Evolutionary conservation across 2,797 vertebrate genomes (phyloP).

Genomic region (Argentina silus): DNA sequence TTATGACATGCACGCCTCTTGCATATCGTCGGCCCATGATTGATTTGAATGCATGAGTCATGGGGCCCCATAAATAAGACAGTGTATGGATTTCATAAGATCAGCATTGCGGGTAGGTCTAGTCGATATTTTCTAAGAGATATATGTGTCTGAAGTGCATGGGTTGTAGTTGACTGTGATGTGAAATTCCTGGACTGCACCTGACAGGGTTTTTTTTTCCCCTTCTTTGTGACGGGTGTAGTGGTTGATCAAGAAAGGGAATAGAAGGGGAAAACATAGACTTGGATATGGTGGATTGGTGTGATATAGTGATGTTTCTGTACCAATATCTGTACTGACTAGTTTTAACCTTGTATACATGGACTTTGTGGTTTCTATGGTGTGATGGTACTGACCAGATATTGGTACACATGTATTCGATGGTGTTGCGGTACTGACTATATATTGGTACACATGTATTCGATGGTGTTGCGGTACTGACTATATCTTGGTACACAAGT

Average conservation of each 20-base stretch:
- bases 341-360: neutral
- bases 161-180: neutral
- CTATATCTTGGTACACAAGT: neutral
- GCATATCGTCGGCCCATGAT: constrained; percentile 8
- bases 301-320: too few relatives aligned
- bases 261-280: too few relatives aligned
- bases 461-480: neutral
- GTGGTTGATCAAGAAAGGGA: too few relatives aligned
- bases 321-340: too few relatives aligned
- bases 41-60: neutral
- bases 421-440: neutral
- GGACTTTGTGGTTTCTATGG: neutral
- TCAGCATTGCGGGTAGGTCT: neutral
- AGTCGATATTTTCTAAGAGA: neutral
- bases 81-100: neutral
- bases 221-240: too few relatives aligned
- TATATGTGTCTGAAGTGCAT: neutral
- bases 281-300: too few relatives aligned
- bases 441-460: neutral
- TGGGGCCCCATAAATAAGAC: neutral
- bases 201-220: too few relatives aligned
- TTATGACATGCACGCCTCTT: neutral
- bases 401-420: neutral
- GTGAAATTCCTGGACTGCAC: neutral
- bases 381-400: constrained; percentile 43